A percentile compares a stretch with the other conserved stretches of the same genome.
Conservation (phyloP, 2,888 invertebrate species). For the Pseudococcus longispinus region DNA sequence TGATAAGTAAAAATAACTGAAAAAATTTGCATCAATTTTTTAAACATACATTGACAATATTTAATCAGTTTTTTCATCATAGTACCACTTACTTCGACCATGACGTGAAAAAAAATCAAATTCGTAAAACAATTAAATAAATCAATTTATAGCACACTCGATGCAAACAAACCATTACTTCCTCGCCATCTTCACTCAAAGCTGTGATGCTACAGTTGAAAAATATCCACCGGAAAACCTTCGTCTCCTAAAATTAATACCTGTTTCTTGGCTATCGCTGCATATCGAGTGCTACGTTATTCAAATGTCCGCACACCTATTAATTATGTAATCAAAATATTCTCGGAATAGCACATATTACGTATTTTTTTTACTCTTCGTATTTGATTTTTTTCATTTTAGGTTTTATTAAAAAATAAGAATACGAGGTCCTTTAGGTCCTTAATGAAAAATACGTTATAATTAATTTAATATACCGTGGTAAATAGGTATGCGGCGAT, state of each 20-base stretch:
- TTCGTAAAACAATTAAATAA: not conserved
- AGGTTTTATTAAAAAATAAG: not conserved
- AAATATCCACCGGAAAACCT: not conserved
- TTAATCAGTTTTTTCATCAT: not conserved
- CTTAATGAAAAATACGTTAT: not conserved
- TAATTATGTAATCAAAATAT: slow-evolving; percentile 7
- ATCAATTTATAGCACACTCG: not conserved
- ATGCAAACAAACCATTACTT: not conserved
- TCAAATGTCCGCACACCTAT: not conserved
- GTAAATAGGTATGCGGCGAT: not conserved
- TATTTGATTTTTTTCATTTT: not conserved
- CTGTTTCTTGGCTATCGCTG: slow-evolving; percentile 1
- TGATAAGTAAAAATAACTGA: too few species aligned
- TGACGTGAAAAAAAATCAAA: not conserved
- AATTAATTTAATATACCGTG: not conserved
- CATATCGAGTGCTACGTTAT: not conserved
- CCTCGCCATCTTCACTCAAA: not conserved
- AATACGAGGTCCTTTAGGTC: not conserved
- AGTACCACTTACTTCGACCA: not conserved
- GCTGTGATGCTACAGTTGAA: not conserved
- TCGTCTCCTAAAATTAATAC: not conserved
- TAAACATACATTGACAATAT: too few species aligned
- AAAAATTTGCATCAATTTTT: too few species aligned
- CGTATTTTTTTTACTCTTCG: not conserved
- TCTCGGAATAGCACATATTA: not conserved